phyloP scores from a whole-genome alignment of 2,888 invertebrate genomes.

The Euspilapteryx auroguttella region DNA sequence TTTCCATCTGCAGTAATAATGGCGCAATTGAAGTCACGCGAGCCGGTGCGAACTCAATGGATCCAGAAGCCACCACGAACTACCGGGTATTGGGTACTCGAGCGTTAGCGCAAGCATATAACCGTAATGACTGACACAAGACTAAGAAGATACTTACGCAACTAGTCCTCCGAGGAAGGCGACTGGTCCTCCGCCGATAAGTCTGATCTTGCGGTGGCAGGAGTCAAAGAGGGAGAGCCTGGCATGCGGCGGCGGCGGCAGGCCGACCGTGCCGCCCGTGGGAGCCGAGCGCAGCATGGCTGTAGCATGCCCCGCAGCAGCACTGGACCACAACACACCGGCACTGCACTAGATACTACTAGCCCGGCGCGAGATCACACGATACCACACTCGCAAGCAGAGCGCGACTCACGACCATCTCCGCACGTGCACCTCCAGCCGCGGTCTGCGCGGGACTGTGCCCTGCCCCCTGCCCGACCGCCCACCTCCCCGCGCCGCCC shows the following conservation, averaged over 20 bases:
- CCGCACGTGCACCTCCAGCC: constrained; percentile 33
- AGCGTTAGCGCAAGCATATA: no score
- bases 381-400: constrained; percentile 47
- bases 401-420: constrained; percentile 59
- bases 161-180: constrained; percentile 70
- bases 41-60: no score
- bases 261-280: constrained; percentile 39
- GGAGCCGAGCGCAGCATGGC: constrained; percentile 19
- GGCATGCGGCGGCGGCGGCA: constrained; percentile 48
- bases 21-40: no score
- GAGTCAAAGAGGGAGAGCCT: constrained; percentile 70
- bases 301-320: constrained; percentile 11
- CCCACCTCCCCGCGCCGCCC: constrained; percentile 7
- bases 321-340: constrained; percentile 1
- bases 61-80: no score
- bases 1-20: no score
- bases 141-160: constrained; percentile 66
- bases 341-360: constrained; percentile 17
- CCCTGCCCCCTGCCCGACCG: constrained; percentile 8
- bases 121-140: no score
- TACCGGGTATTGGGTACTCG: no score
- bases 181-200: constrained; percentile 68
- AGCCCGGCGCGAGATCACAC: constrained; percentile 26
- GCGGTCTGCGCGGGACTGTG: constrained; percentile 51
- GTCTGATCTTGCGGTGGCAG: constrained; percentile 72